Conservation (phyloP, 2,888 invertebrate species). For the Congeria kusceri region DNA sequence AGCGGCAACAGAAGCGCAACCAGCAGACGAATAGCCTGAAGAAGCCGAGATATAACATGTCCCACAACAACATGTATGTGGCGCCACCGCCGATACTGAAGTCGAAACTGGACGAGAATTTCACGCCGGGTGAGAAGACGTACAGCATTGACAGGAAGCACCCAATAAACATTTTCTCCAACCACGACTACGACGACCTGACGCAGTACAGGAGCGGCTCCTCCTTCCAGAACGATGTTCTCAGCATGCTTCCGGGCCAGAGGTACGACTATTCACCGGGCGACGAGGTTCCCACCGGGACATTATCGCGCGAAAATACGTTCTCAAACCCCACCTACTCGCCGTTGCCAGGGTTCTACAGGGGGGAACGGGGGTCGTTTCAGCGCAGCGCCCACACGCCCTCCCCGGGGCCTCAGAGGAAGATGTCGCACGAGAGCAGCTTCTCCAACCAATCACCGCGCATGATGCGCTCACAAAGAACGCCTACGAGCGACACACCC, state of each 20-base stretch:
- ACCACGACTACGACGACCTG: conserved; percentile 78
- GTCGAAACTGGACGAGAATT: conserved; percentile 66
- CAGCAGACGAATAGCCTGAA: conserved; percentile 61
- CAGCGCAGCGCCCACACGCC: conserved; percentile 17
- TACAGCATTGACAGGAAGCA: conserved; percentile 63
- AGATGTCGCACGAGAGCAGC: conserved; percentile 63
- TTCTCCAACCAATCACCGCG: conserved; percentile 59
- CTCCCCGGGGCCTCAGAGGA: conserved; percentile 54
- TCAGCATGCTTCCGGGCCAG: conserved; percentile 31
- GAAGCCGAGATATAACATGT: conserved; percentile 70
- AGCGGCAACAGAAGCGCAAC: conserved; percentile 75
- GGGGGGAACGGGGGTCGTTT: conserved; percentile 29
- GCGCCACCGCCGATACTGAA: conserved; percentile 72
- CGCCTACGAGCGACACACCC: conserved; percentile 61
- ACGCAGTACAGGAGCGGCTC: conserved; percentile 15
- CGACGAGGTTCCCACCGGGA: conserved; percentile 50
- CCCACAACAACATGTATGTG: conserved; percentile 70
- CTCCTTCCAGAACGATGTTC: conserved; percentile 44
- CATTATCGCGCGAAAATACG: conserved; percentile 52
- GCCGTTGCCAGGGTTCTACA: conserved; percentile 47
- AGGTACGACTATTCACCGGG: conserved; percentile 54
- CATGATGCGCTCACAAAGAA: conserved; percentile 50
- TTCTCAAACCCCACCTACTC: conserved; percentile 57
- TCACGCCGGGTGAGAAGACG: conserved; percentile 60
- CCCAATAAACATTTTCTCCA: conserved; percentile 69